These are phyloP conservation scores for Papilio dardanus DNA, from an alignment of 1,140 invertebrate genomes.

Conservation along the genomic window DNA sequence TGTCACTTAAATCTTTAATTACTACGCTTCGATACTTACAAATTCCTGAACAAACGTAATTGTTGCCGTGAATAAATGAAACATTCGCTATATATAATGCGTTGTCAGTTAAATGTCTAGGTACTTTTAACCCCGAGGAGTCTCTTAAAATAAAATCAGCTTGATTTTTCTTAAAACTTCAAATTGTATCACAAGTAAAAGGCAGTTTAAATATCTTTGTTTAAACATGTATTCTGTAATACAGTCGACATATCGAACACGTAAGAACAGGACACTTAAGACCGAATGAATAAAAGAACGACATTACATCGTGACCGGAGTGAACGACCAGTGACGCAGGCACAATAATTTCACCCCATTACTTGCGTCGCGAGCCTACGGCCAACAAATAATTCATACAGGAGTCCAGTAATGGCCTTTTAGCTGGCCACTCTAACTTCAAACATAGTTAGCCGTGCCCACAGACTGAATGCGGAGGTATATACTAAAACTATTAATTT, in stretches of 20 bases:
- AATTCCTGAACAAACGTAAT: background rate
- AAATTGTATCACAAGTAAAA: too few species aligned
- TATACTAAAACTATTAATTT: constrained; percentile 63
- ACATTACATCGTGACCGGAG: constrained; percentile 31
- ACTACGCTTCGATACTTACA: constrained; percentile 41
- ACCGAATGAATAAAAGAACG: constrained; percentile 39
- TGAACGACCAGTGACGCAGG: constrained; percentile 47
- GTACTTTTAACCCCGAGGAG: too few species aligned
- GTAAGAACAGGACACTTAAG: constrained; percentile 14
- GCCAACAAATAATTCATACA: constrained; percentile 77
- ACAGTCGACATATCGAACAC: background rate
- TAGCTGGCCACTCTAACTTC: constrained; percentile 70
- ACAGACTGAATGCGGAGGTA: constrained; percentile 59
- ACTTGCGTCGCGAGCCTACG: constrained; percentile 63
- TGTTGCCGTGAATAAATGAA: too few species aligned
- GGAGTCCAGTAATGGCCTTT: constrained; percentile 72
- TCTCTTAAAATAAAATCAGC: too few species aligned
- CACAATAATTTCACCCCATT: constrained; percentile 69
- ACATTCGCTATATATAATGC: too few species aligned
- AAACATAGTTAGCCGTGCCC: constrained; percentile 66
- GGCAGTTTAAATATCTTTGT: too few species aligned
- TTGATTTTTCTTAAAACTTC: too few species aligned
- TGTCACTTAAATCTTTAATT: constrained; percentile 63
- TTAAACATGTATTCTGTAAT: background rate
- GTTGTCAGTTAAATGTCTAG: too few species aligned